Evolutionary conservation across 2,113 vertebrate species (phyloP), one percentile per base, ranked within the genome.

Genomic region (Bombycilla garrulus): DNA sequence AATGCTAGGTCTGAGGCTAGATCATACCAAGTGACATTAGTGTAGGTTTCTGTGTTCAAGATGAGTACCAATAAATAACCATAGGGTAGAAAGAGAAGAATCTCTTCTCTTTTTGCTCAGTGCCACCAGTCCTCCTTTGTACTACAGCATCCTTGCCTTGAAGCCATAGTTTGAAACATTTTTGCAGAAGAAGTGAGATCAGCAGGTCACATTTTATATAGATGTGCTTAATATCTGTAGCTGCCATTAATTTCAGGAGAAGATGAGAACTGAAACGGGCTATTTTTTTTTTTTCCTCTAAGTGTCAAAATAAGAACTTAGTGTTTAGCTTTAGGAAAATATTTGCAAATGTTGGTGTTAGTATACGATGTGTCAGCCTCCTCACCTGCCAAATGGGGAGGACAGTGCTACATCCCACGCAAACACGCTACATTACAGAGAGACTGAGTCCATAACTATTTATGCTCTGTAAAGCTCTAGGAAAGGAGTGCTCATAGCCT

Each of bases 321-420:
- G 64, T 93, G 80, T 35, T 88, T 83, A 93, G 51, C 38, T 96
- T 88, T 64, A 94, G 72, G 79, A 89, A 96, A 96, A 96, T 95
- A 95, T 96, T 93, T 96, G 84, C 91, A 82, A 96, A 97, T 95
- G 89, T 95, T 95, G 87, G 57, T 91, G 70, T 93, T 92, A 88
- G 81, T 91, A 66, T 65, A 87, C 0, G 9, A 85, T 91, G 91
- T 69, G 74, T 90, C 94, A 95, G 93, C 87, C 81, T 96, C 54
- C 67, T 95, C 90, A 95, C 94, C 95, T 95, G 74, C 93, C 81
- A 95, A 95, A 82, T 54, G 47, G 35, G 81, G 84, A 95, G 94
- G 91, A 91, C 93, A 92, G 84, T 58, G 58, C 74, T 80, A 73
- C 84, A 45, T 94, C 93, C 90, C 90, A 94, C 94, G 54, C 91